Evolutionary conservation across 2,113 vertebrate species (phyloP).

Genomic region (Struthio camelus): DNA sequence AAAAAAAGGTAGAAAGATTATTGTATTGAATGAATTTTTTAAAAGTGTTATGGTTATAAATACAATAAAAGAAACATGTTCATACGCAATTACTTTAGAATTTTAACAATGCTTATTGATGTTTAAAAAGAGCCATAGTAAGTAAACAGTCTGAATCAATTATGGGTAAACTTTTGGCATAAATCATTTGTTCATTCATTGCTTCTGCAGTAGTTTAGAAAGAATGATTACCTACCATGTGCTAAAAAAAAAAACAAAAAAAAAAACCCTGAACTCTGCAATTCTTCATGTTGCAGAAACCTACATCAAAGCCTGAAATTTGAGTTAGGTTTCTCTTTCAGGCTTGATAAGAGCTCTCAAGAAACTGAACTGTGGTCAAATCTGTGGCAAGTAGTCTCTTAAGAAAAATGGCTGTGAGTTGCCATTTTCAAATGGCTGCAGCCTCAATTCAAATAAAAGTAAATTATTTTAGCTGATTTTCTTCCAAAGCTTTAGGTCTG

Average conservation of each 20-base stretch:
- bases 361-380: not conserved
- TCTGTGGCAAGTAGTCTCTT: not conserved
- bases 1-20: not conserved
- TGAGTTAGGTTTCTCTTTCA: not conserved
- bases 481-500: not conserved
- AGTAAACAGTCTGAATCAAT: not conserved
- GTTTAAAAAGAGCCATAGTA: not conserved
- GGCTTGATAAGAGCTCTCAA: not conserved
- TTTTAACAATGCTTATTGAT: not conserved
- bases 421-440: not conserved
- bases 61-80: not conserved
- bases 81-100: not conserved
- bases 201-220: not conserved
- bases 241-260: not conserved
- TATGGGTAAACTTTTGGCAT: not conserved
- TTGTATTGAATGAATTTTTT: not conserved
- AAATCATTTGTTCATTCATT: not conserved
- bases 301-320: not conserved
- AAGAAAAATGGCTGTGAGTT: not conserved
- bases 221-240: not conserved
- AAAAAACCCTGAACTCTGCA: fast-evolving
- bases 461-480: not conserved
- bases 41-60: not conserved
- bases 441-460: not conserved
- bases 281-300: not conserved